These are phyloP conservation scores for Boloria euphrosyne DNA, from an alignment of 2,888 invertebrate species.

Conservation along the genomic window DNA sequence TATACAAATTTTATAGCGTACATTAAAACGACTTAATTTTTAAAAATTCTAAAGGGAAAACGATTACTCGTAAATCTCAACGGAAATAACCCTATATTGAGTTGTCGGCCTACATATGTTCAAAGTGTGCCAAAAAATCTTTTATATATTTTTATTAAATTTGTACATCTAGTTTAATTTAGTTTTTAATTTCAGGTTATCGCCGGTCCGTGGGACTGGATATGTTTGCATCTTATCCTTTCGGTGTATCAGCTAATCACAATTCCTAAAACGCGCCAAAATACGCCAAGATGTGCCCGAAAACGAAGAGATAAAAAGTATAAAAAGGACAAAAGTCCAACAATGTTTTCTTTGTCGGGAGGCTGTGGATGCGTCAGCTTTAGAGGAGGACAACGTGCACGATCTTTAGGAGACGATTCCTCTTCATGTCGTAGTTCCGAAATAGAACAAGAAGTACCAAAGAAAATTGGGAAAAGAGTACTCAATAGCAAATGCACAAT, in stretches of 20 bases:
- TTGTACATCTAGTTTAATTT: conserved; percentile 34
- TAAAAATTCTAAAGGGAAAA: conserved; percentile 20
- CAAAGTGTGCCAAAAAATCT: conserved; percentile 54
- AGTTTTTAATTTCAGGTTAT: conserved; percentile 44
- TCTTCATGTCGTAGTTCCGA: conserved; percentile 78
- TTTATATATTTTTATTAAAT: conserved; percentile 1
- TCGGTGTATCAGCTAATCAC: conserved; percentile 42
- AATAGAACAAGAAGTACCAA: conserved; percentile 76
- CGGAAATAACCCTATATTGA: conserved; percentile 49
- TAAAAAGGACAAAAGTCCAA: conserved; percentile 73
- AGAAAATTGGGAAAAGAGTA: conserved; percentile 62
- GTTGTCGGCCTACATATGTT: conserved; percentile 57
- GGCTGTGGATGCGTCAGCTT: conserved; percentile 77
- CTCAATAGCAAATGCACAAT: conserved; percentile 75
- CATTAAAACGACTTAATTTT: conserved; percentile 14
- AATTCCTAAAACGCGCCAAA: conserved; percentile 73
- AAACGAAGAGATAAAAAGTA: conserved; percentile 77
- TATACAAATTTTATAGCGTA: conserved; percentile 9
- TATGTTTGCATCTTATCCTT: conserved; percentile 42
- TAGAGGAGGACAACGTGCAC: conserved; percentile 64
- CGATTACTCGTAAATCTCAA: conserved; percentile 20
- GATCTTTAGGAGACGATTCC: conserved; percentile 71
- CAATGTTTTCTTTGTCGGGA: conserved; percentile 76
- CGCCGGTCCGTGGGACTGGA: conserved; percentile 40
- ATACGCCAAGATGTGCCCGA: conserved; percentile 72